Conservation (phyloP, 2,113 vertebrate species). For the Casuarius casuarius region DNA sequence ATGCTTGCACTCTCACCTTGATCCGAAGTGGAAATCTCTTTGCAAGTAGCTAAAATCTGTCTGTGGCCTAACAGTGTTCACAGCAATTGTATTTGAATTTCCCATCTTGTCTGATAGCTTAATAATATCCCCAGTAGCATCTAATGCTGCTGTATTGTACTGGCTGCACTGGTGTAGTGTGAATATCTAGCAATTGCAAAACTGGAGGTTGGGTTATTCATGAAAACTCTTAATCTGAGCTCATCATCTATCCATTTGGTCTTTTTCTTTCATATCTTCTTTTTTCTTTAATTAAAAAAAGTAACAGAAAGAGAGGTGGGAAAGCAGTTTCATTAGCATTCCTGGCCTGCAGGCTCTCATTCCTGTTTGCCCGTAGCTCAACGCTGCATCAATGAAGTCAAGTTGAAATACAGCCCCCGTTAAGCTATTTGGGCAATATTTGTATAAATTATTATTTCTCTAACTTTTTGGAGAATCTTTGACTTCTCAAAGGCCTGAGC, state of each 20-base stretch:
- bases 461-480: background rate
- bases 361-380: background rate
- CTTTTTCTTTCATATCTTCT: background rate
- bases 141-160: background rate
- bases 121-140: background rate
- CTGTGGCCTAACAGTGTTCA: background rate
- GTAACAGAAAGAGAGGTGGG: background rate
- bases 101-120: background rate
- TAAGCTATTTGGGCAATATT: background rate
- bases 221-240: background rate
- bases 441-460: background rate
- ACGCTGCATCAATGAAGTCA: background rate
- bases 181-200: background rate
- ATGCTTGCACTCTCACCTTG: background rate
- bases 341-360: rapidly evolving
- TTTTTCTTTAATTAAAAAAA: background rate
- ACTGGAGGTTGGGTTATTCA: background rate
- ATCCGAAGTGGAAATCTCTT: background rate
- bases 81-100: background rate
- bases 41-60: background rate
- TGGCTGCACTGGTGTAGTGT: background rate
- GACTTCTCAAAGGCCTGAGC: background rate
- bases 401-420: background rate
- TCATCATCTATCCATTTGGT: background rate
- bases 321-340: background rate